A percentile compares a stretch with the other conserved stretches of the same genome.
phyloP scores from a whole-genome alignment of 92 coral and sea anemone genomes.

The Montipora capitata region DNA sequence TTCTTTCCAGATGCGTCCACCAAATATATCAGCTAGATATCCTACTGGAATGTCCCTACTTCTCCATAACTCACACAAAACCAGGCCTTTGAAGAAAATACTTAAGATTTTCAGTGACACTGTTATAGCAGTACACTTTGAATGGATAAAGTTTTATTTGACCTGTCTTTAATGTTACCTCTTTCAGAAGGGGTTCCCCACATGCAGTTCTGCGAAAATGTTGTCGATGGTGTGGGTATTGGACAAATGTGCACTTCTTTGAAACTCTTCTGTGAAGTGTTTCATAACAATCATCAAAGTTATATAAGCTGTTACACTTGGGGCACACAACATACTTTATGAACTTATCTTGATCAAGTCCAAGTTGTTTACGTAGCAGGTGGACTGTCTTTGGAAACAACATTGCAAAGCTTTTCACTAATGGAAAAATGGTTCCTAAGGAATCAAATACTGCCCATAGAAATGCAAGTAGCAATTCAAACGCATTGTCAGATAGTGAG shows the following conservation, averaged over 20 bases:
- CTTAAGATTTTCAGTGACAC: conserved; percentile 47
- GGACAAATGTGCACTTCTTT: conserved; percentile 40
- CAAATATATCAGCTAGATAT: conserved; percentile 78
- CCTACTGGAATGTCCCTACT: conserved; percentile 60
- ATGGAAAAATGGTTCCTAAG: conserved; percentile 36
- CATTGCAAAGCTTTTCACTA: conserved; percentile 26
- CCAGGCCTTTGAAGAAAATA: conserved; percentile 50
- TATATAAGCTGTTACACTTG: conserved; percentile 59
- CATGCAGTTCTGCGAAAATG: conserved; percentile 61
- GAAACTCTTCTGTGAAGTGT: conserved; percentile 21
- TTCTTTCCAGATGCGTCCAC: conserved; percentile 80
- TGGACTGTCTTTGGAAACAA: conserved; percentile 28
- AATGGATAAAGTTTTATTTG: conserved; percentile 55
- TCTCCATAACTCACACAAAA: conserved; percentile 79
- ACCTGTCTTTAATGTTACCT: conserved; percentile 65
- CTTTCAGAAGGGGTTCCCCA: conserved; percentile 62
- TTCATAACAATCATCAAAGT: conserved; percentile 58
- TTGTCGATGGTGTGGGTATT: conserved; percentile 70
- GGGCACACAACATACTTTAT: conserved; percentile 75
- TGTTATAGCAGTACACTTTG: conserved; percentile 75
- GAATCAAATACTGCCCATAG: conserved; percentile 51
- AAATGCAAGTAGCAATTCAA: conserved; percentile 53
- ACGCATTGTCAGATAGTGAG: conserved; percentile 76
- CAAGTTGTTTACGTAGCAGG: conserved; percentile 49
- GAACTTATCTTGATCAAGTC: conserved; percentile 61